Conservation (phyloP, 64 coral and sea anemone genomes). For the Stichodactyla helianthus region DNA sequence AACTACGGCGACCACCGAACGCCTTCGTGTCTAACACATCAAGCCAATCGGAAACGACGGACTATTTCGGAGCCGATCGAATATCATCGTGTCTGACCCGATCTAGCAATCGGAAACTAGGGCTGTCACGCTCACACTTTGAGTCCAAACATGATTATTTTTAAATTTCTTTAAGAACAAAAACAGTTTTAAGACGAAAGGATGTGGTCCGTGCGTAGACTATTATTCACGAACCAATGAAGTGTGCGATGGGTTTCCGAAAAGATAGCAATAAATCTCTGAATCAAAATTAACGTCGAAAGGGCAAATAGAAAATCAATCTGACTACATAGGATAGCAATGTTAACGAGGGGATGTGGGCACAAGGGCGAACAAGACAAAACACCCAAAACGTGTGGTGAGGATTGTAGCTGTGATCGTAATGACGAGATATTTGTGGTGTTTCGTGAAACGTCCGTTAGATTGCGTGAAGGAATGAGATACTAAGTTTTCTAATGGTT, state of each 20-base stretch:
- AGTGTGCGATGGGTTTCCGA: background rate
- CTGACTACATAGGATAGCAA: slow-evolving; percentile 4
- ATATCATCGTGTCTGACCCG: background rate
- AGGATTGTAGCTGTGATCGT: background rate
- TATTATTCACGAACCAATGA: background rate
- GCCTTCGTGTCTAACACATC: background rate
- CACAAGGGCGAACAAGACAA: background rate
- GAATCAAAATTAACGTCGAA: background rate
- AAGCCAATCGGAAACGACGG: background rate
- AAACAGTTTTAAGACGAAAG: background rate
- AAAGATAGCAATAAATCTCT: background rate
- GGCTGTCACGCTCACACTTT: background rate
- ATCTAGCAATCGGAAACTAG: background rate
- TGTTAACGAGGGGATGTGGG: background rate
- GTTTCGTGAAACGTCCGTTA: slow-evolving; percentile 15
- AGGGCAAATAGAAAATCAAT: background rate
- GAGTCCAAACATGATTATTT: background rate
- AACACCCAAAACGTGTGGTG: background rate
- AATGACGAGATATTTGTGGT: background rate
- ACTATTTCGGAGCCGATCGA: background rate
- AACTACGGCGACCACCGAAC: background rate
- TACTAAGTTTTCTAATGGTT: background rate
- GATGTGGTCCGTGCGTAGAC: background rate
- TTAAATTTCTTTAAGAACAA: background rate
- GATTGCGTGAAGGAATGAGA: slow-evolving; percentile 5